These are phyloP conservation scores for Paramuricea clavata DNA, from an alignment of 92 coral and sea anemone species.

Conservation along the genomic window DNA sequence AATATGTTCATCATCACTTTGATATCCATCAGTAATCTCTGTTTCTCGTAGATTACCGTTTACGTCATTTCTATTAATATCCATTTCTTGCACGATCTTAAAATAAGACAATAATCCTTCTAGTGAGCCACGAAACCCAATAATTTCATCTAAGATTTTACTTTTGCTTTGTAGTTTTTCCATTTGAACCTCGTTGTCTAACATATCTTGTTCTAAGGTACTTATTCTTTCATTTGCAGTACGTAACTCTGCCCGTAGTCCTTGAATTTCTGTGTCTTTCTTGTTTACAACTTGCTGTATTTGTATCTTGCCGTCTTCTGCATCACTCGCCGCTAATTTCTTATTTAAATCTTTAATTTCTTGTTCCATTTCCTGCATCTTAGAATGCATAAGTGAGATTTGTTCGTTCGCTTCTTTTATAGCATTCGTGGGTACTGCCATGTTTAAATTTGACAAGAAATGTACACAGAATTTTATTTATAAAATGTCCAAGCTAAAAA, in stretches of 20 bases:
- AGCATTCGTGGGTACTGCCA: constrained; percentile 84
- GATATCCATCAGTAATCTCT: constrained; percentile 39
- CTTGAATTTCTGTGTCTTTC: constrained; percentile 89
- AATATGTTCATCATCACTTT: constrained; percentile 22
- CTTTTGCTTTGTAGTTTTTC: constrained; percentile 85
- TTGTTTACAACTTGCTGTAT: constrained; percentile 84
- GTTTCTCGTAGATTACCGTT: constrained; percentile 48
- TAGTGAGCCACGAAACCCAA: constrained; percentile 85
- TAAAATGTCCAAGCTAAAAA: background rate
- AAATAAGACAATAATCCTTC: constrained; percentile 90
- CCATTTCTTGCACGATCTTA: constrained; percentile 82
- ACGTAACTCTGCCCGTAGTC: constrained; percentile 65
- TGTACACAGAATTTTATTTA: background rate
- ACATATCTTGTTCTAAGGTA: constrained; percentile 75
- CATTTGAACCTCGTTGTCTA: constrained; percentile 73
- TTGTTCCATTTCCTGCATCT: constrained; percentile 83
- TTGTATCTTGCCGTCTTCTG: constrained; percentile 83
- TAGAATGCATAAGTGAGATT: constrained; percentile 80
- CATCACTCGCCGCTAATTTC: constrained; percentile 78
- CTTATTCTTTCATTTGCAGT: constrained; percentile 66
- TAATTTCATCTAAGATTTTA: constrained; percentile 88
- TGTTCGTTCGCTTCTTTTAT: constrained; percentile 95
- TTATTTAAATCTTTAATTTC: constrained; percentile 78
- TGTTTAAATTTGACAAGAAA: constrained; percentile 14
- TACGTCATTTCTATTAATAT: constrained; percentile 36